Base-by-base conservation (phyloP, 2,888 invertebrate species). In the Limnephilus marmoratus region DNA sequence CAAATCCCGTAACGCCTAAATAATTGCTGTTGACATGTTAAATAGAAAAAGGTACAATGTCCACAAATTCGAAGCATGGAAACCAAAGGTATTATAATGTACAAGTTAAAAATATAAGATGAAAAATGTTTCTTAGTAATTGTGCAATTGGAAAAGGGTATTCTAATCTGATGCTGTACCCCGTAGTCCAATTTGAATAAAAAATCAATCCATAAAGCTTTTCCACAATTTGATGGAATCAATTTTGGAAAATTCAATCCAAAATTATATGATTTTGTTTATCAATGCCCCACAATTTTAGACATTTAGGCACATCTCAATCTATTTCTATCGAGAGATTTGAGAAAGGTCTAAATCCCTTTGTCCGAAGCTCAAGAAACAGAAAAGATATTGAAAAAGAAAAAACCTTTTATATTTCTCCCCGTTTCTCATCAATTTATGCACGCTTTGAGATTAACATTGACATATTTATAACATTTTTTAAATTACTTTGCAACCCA, bases 291-390 rank as follows among this genome's bases (percentile, higher is more conserved):
- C 18, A 68, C 24, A 68, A 68, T 68, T 68, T 68, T 18, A 68
- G 68, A 18, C 68, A 68, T 68, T 68, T 68, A 68, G 68, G n/a
- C 68, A 68, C 68, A 68, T 68, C 68, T 24, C 68, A 68, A 68
- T 68, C 68, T 24, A 24, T 68, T 7, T 68, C n/a, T 68, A 68
- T 68, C 68, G 68, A 24, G 9, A n/a, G 24, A 68, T 68, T 68
- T 68, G 68, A 68, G 68, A 68, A 24, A 68, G 68, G 24, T 68
- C 68, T 24, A 68, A 68, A 68, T 68, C 68, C 68, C 68, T 68
- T n/a, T 68, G 68, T 68, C 68, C 68, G 68, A 68, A 68, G 68
- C 68, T 68, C 68, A 68, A 68, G 68, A 68, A 68, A 68, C 68
- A 68, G 68, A 68, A 24, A 68, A 68, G 24, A n/a, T 68, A 11